These are phyloP conservation scores for Lophotriccus pileatus DNA, from an alignment of 2,797 vertebrate genomes.

Conservation along the genomic window DNA sequence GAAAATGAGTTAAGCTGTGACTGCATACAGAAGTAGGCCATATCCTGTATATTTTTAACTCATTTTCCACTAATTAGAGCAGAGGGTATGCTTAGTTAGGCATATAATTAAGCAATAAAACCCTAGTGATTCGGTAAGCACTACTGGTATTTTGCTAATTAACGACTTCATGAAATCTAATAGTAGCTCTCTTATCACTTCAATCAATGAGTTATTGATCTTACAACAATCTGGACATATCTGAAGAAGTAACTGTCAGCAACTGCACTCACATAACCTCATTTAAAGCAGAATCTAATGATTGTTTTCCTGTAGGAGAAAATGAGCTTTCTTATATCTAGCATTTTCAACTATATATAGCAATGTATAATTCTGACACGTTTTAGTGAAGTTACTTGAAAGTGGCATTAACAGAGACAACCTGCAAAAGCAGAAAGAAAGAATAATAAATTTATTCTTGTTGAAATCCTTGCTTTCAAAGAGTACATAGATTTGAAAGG, in stretches of 20 bases:
- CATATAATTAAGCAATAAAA: constrained; percentile 54
- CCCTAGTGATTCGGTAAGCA: constrained; percentile 27
- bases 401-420: not conserved
- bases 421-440: not conserved
- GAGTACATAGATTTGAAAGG: not conserved
- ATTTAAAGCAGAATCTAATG: not conserved
- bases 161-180: not conserved
- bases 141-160: constrained; percentile 45
- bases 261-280: not conserved
- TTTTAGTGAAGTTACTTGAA: not conserved
- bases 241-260: not conserved
- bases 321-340: not conserved
- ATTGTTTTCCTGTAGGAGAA: not conserved
- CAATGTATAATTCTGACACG: not conserved
- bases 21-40: constrained; percentile 23
- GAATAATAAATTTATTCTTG: not conserved
- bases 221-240: not conserved
- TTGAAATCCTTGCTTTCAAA: not conserved
- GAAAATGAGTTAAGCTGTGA: constrained; percentile 6
- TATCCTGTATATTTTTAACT: constrained; percentile 51
- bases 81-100: constrained; percentile 40
- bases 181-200: not conserved
- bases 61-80: constrained; percentile 49
- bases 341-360: not conserved
- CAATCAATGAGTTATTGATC: constrained; percentile 26